Percentiles rank a stretch among this genome's conserved stretches.
Conservation (phyloP, 2,113 vertebrate genomes). For the Scophthalmus maximus region DNA sequence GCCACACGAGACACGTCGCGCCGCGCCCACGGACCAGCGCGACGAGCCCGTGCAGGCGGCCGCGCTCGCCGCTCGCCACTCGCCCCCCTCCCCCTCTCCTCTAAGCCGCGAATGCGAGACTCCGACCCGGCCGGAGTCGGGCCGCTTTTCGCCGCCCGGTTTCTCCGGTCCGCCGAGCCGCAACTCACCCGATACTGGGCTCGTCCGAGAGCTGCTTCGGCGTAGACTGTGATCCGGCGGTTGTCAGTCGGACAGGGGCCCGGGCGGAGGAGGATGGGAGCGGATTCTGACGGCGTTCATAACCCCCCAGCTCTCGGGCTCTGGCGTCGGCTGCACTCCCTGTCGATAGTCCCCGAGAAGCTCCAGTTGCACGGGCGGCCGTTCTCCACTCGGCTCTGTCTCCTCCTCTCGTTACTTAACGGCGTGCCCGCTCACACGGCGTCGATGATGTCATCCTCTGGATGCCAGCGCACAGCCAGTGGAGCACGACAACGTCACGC, state of each 20-base stretch:
- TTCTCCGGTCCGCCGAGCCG: constrained; percentile 74
- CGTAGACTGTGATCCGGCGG: constrained; percentile 85
- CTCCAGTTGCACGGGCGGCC: constrained; percentile 60
- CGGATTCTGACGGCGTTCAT: constrained; percentile 87
- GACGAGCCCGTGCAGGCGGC: constrained; percentile 34
- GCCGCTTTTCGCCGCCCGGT: constrained; percentile 84
- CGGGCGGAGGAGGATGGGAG: constrained; percentile 86
- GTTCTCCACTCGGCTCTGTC: constrained; percentile 63
- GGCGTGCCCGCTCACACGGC: constrained; percentile 63
- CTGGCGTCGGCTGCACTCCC: constrained; percentile 71
- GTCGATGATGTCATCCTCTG: constrained; percentile 75
- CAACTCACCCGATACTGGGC: constrained; percentile 84
- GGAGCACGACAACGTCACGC: neutral
- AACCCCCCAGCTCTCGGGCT: constrained; percentile 73
- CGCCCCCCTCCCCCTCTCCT: constrained; percentile 69
- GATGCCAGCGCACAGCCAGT: constrained; percentile 12
- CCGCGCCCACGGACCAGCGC: constrained; percentile 74
- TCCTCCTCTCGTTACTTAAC: constrained; percentile 75
- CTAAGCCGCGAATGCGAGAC: constrained; percentile 79
- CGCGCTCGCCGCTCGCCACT: constrained; percentile 65
- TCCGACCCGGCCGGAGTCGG: constrained; percentile 68
- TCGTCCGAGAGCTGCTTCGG: constrained; percentile 80
- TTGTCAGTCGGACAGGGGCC: constrained; percentile 83
- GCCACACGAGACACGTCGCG: too few relatives aligned
- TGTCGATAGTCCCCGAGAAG: constrained; percentile 77